A percentile compares a stretch with the other conserved stretches of the same genome.
These are phyloP conservation scores for Ornithoptera alexandrae DNA, from an alignment of 2,888 invertebrate genomes.

Conservation along the genomic window DNA sequence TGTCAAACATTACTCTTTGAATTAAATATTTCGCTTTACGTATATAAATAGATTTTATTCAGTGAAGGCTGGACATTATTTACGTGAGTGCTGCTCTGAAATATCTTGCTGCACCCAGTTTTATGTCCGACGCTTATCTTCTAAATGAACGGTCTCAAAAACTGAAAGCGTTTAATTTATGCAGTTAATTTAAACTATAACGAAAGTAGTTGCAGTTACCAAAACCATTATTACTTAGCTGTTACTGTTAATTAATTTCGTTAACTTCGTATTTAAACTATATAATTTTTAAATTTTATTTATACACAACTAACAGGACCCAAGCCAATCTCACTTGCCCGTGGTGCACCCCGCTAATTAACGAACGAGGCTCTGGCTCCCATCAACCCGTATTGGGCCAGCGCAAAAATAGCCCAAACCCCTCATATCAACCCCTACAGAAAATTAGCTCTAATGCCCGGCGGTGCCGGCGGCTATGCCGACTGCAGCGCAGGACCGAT, in stretches of 20 bases:
- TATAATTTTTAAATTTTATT: not conserved
- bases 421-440: too few relatives aligned
- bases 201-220: not conserved
- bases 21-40: not conserved
- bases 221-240: not conserved
- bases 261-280: not conserved
- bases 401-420: too few relatives aligned
- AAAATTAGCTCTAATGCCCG: too few relatives aligned
- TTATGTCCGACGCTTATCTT: conserved; percentile 28
- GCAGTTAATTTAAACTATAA: conserved; percentile 15
- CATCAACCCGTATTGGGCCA: too few relatives aligned
- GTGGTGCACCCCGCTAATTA: too few relatives aligned
- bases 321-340: too few relatives aligned
- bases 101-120: conserved; percentile 25
- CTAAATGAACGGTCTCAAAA: conserved; percentile 26
- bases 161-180: conserved; percentile 24
- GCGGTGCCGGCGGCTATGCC: too few relatives aligned
- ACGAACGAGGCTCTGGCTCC: too few relatives aligned
- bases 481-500: too few relatives aligned
- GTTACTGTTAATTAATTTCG: not conserved
- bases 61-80: not conserved
- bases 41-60: not conserved
- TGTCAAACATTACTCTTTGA: not conserved
- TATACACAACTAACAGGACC: not conserved
- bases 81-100: conserved; percentile 10